These are phyloP conservation scores for Peromyscus leucopus DNA, from an alignment of 2,113 vertebrate species.

Conservation along the genomic window DNA sequence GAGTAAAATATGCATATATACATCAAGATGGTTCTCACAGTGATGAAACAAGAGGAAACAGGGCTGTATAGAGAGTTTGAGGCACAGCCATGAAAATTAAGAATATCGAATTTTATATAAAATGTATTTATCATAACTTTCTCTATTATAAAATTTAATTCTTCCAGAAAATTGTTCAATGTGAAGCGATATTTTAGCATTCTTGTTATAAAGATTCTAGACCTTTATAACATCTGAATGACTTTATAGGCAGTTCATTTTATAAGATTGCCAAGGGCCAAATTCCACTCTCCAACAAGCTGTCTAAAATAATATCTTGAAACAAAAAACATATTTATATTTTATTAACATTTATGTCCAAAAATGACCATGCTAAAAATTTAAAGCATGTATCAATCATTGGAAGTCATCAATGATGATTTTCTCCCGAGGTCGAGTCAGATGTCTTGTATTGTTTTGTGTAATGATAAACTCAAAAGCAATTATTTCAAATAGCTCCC, in stretches of 20 bases:
- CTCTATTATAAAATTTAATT: not conserved
- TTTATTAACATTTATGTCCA: not conserved
- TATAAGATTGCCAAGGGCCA: not conserved
- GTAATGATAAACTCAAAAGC: not conserved
- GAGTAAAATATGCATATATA: not conserved
- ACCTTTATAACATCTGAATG: not conserved
- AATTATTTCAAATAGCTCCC: not conserved
- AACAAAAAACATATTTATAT: not conserved
- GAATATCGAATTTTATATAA: not conserved
- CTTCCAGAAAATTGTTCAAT: not conserved
- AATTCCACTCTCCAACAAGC: not conserved
- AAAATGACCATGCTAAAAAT: not conserved
- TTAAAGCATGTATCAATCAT: not conserved
- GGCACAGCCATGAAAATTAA: not conserved
- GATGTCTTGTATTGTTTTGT: not conserved
- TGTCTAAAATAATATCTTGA: not conserved
- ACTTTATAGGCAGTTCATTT: not conserved
- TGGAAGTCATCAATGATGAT: not conserved
- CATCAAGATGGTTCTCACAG: not conserved
- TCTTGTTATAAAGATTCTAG: not conserved
- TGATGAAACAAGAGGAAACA: not conserved
- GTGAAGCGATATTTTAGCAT: not conserved
- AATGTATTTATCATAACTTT: not conserved
- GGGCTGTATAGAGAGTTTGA: not conserved
- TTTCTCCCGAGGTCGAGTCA: not conserved